These are phyloP conservation scores for Sclerurus mexicanus DNA, from an alignment of 2,113 vertebrate genomes.

Conservation along the genomic window DNA sequence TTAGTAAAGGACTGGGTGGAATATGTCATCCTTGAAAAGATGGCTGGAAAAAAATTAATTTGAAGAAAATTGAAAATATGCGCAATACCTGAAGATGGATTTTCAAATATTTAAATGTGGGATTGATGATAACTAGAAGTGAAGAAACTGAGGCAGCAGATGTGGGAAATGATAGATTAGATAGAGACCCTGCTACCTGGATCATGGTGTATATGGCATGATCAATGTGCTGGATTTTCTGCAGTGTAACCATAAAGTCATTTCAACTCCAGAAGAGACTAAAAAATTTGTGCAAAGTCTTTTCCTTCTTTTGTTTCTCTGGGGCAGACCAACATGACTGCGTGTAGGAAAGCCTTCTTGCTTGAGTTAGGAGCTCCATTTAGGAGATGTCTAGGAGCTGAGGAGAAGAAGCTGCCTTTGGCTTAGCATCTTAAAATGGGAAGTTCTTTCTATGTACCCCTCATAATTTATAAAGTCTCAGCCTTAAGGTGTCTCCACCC, in stretches of 20 bases:
- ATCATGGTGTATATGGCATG: background rate
- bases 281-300: background rate
- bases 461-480: background rate
- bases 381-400: background rate
- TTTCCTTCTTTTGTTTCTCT: background rate
- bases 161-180: background rate
- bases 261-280: background rate
- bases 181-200: background rate
- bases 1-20: background rate
- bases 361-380: background rate
- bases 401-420: background rate
- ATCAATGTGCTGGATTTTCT: background rate
- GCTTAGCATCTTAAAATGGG: background rate
- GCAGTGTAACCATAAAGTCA: background rate
- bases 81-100: background rate
- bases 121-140: background rate
- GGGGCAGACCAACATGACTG: background rate
- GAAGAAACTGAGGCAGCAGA: background rate
- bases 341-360: background rate
- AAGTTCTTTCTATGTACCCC: background rate
- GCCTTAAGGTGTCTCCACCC: background rate
- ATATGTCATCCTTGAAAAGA: background rate
- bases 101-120: background rate
- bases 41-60: background rate
- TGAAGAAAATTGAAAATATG: background rate